Conservation (phyloP, 1,140 invertebrate genomes). For the Leptopilina boulardi region DNA sequence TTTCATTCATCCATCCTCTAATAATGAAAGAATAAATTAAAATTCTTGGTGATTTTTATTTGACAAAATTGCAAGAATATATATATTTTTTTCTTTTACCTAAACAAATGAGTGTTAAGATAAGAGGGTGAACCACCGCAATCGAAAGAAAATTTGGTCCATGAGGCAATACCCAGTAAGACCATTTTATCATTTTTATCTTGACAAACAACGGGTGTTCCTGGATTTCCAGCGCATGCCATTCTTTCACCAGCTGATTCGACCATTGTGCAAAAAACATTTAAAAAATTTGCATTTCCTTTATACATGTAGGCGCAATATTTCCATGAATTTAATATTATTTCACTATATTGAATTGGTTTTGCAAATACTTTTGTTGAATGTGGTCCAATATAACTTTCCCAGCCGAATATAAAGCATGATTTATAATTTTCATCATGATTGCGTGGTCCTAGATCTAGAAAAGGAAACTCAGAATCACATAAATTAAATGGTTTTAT, state of each 20-base stretch:
- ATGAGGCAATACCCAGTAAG: conserved; percentile 57
- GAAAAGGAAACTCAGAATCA: conserved; percentile 37
- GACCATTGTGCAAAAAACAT: conserved; percentile 56
- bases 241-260: conserved; percentile 47
- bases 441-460: conserved; percentile 39
- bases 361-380: conserved; percentile 50
- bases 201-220: conserved; percentile 56
- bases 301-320: conserved; percentile 51
- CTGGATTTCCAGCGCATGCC: conserved; percentile 60
- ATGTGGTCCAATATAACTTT: conserved; percentile 42
- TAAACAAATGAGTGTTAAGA: conserved; percentile 47
- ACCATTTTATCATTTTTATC: conserved; percentile 45
- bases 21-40: neutral
- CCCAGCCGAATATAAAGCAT: conserved; percentile 59
- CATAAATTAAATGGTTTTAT: conserved; percentile 49
- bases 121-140: conserved; percentile 52
- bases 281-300: conserved; percentile 47
- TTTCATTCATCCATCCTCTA: neutral
- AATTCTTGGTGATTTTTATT: no score
- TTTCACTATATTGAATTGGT: conserved; percentile 51
- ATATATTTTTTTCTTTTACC: conserved; percentile 44
- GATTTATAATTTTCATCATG: conserved; percentile 50
- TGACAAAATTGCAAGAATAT: conserved; percentile 30
- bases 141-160: conserved; percentile 57
- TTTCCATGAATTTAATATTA: conserved; percentile 52